A percentile compares a stretch with the other conserved stretches of the same genome.
Evolutionary conservation across 1,140 invertebrate species (phyloP).

Genomic region (Papilio xuthus): DNA sequence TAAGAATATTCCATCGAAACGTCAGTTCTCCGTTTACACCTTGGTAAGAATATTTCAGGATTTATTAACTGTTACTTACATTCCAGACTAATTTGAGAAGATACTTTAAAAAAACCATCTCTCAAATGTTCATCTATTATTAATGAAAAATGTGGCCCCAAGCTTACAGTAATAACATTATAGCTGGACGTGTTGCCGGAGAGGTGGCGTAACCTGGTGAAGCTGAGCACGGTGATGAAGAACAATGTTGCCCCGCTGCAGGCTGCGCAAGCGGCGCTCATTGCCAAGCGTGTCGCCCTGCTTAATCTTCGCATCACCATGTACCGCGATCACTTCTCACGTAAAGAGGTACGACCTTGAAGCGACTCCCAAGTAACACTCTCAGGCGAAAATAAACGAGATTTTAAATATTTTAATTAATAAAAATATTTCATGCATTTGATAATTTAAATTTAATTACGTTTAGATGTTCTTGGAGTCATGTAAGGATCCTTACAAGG

Average conservation of each 20-base stretch:
- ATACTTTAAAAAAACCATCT: background rate
- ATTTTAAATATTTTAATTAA: too few species aligned
- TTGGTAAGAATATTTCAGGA: constrained; percentile 63
- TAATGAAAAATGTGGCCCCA: constrained; percentile 18
- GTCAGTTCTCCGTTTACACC: constrained; percentile 74
- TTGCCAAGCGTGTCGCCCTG: constrained; percentile 84
- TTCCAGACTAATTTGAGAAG: background rate
- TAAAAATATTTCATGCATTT: background rate
- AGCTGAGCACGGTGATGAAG: constrained; percentile 90
- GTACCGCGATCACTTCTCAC: constrained; percentile 88
- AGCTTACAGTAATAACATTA: background rate
- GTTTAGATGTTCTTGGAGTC: constrained; percentile 86
- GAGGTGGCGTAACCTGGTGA: constrained; percentile 94
- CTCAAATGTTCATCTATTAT: background rate
- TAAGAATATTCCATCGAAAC: constrained; percentile 47
- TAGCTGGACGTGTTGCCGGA: constrained; percentile 90
- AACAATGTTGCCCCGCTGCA: constrained; percentile 92
- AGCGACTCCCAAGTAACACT: background rate
- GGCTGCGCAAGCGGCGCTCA: constrained; percentile 83
- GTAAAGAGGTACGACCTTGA: constrained; percentile 62
- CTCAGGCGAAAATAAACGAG: too few species aligned
- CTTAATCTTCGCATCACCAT: constrained; percentile 91
- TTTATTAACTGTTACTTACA: background rate
- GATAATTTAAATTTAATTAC: background rate
- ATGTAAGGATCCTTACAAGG: constrained; percentile 88